Percentiles rank a stretch among this genome's conserved stretches.
Conservation (phyloP, 1,140 invertebrate genomes). For the Drosophila miranda region DNA sequence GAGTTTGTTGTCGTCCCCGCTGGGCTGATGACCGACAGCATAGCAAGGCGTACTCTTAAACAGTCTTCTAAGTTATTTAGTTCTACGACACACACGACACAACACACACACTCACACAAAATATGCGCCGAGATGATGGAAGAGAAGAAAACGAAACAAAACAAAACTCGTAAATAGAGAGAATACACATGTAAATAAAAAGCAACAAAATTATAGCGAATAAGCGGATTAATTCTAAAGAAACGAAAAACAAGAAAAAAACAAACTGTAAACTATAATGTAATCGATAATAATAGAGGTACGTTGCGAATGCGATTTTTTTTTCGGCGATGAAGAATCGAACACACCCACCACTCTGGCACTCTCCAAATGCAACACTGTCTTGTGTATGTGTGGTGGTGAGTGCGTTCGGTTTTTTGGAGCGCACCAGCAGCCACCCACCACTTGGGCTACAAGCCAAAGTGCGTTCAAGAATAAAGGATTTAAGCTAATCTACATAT, state of each 20-base stretch:
- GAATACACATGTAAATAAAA: slow-evolving; percentile 58
- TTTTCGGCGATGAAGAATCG: slow-evolving; percentile 4
- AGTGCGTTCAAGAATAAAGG: slow-evolving; percentile 46
- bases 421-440: neutral
- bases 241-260: slow-evolving; percentile 10
- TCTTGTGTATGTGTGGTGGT: slow-evolving; percentile 15
- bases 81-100: slow-evolving; percentile 44
- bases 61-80: slow-evolving; percentile 74
- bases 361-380: too few species aligned
- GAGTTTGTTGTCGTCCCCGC: too few species aligned
- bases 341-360: slow-evolving; percentile 23
- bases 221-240: slow-evolving; percentile 29
- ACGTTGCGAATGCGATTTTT: neutral
- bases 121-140: slow-evolving; percentile 1
- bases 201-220: slow-evolving; percentile 22
- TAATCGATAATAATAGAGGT: slow-evolving; percentile 5
- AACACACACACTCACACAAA: slow-evolving; percentile 13
- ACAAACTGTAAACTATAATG: slow-evolving; percentile 18
- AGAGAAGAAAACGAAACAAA: slow-evolving; percentile 20
- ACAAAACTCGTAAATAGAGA: slow-evolving; percentile 25
- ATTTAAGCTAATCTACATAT: slow-evolving; percentile 31
- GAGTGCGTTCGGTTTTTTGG: slow-evolving; percentile 25
- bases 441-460: slow-evolving; percentile 68
- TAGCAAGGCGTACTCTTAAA: slow-evolving; percentile 38
- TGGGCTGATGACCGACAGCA: slow-evolving; percentile 22